Base-by-base conservation (phyloP, 2,113 vertebrate species). In the Tursiops truncatus region DNA sequence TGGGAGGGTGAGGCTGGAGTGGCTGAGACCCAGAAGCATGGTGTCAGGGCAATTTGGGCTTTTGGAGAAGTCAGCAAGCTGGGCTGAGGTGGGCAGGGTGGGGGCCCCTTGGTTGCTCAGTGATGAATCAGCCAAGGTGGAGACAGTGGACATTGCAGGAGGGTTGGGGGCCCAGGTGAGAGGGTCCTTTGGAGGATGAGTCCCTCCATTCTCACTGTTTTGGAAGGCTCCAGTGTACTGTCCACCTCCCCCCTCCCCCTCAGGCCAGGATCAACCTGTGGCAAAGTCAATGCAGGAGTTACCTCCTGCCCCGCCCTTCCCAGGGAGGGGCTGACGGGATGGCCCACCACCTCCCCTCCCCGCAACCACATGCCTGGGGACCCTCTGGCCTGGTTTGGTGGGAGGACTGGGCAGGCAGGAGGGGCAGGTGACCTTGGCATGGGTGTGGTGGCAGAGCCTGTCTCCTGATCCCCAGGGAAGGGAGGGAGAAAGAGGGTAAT, bases 11-110 rank as follows among this genome's bases (percentile, higher is more conserved):
- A 92, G 86, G 73, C 33, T 53, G 28, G n/a, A 31, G 83, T 47
- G 93, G 73, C 86, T 73, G 53, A 76, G 95, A 62, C 87, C 82
- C 92, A 96, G 70, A 87, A 83, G n/a, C 44, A n/a, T 36, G 84
- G 82, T 50, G 92, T 96, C 94, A 70, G 85, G 84, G 89, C 53
- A 62, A 77, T 95, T 80, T 87, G 87, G 74, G 74, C 83, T 95
- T 96, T 95, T 77, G 80, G 93, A 95, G 65, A 91, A 92, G 83
- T 98, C 96, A 82, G 96, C 89, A 94, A 82, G 80, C 73, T 36
- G n/a, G 65, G 38, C 31, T 50, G 80, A 94, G 95, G 96, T 91
- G 95, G 96, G 95, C 0, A 70, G 96, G 67, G 76, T 31, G 38
- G 56, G 79, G 89, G 76, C 21, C 71, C 68, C 38, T 81, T 9